Evolutionary conservation across 2,113 vertebrate genomes (phyloP).

Genomic region (western clawed frog (Xenopus tropicalis)): UCB_Xtro_10.0 CM004447.2:97057001-97057500

Average conservation of each 20-base stretch:
- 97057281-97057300: conserved; percentile 22
- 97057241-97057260: conserved; percentile 30
- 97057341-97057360: conserved; percentile 1
- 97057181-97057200: conserved; percentile 22
- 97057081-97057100: neutral
- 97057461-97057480: conserved; percentile 17
- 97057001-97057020: no score
- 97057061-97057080: no score
- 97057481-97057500: conserved; percentile 5
- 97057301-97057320: conserved; percentile 28
- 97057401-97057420: neutral
- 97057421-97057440: conserved; percentile 10
- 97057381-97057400: conserved; percentile 24
- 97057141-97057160: neutral
- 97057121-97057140: neutral
- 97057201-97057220: conserved; percentile 28
- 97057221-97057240: conserved; percentile 32
- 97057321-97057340: conserved; percentile 25
- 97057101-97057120: neutral
- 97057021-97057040: no score
- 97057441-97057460: conserved; percentile 3
- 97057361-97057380: conserved; percentile 24
- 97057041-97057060: no score
- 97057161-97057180: neutral
- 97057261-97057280: conserved; percentile 11